Percentiles rank a stretch among this genome's conserved stretches.
phyloP scores from a whole-genome alignment of 2,888 invertebrate genomes.

The Odontocolon sp. region DNA sequence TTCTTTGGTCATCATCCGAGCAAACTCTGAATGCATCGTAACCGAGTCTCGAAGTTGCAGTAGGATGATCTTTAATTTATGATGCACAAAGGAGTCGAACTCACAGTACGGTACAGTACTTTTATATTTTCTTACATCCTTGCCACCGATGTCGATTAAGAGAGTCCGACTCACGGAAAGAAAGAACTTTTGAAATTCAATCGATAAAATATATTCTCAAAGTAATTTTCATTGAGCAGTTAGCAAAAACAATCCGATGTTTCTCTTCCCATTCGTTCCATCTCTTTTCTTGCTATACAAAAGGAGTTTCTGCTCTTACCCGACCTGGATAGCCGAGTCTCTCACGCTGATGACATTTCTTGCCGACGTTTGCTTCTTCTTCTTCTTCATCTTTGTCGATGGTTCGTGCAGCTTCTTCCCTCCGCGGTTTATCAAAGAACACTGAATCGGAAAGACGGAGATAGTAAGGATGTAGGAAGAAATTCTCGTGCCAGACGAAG shows the following conservation, averaged over 20 bases:
- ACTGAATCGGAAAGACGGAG: slow-evolving; percentile 9
- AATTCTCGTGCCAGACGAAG: slow-evolving; percentile 44
- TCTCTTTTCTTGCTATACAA: slow-evolving; percentile 19
- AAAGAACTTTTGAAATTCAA: slow-evolving; percentile 30
- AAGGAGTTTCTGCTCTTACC: slow-evolving; percentile 6
- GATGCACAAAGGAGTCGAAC: slow-evolving; percentile 4
- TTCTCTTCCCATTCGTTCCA: slow-evolving; percentile 11
- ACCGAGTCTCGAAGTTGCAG: slow-evolving; percentile 3
- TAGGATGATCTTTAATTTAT: slow-evolving; percentile 46
- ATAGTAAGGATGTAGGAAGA: slow-evolving; percentile 25
- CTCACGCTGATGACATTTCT: slow-evolving; percentile 52
- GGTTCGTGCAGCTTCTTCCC: neutral
- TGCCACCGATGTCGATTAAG: neutral
- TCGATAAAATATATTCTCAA: neutral
- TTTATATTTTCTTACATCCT: neutral
- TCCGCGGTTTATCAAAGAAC: slow-evolving; percentile 33
- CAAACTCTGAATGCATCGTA: neutral
- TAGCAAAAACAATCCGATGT: slow-evolving; percentile 8
- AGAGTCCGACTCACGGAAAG: neutral
- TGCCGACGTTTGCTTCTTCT: slow-evolving; percentile 18
- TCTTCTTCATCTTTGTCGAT: neutral
- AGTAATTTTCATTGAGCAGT: slow-evolving; percentile 18
- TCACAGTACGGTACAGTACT: neutral
- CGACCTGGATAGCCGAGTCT: slow-evolving; percentile 7
- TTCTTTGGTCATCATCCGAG: slow-evolving; percentile 51